phyloP scores from a whole-genome alignment of 2,888 invertebrate species.

The Galeopsomyia nigrocyanea region DNA sequence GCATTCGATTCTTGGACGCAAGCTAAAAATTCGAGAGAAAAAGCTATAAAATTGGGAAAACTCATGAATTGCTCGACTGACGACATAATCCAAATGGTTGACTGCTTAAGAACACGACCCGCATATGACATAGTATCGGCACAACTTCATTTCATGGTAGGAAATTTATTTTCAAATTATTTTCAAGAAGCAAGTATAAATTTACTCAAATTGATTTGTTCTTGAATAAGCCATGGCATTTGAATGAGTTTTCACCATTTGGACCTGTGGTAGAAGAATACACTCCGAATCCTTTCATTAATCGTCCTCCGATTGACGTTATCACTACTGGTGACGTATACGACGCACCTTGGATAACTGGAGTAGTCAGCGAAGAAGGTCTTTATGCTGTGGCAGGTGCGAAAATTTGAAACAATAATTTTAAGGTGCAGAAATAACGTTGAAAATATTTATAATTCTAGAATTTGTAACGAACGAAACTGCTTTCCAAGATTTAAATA shows the following conservation, averaged over 20 bases:
- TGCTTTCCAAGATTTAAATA: constrained; percentile 71
- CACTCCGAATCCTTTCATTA: constrained; percentile 75
- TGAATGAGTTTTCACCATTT: constrained; percentile 80
- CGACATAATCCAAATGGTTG: constrained; percentile 72
- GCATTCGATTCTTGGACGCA: constrained; percentile 72
- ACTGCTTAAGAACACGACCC: constrained; percentile 76
- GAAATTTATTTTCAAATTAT: too few species aligned
- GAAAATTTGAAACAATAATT: too few species aligned
- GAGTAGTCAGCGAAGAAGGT: constrained; percentile 78
- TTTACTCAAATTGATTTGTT: neutral
- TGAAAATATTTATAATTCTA: constrained; percentile 18
- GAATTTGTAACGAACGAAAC: constrained; percentile 59
- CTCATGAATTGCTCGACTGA: constrained; percentile 76
- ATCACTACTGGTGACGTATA: constrained; percentile 74
- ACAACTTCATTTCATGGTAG: constrained; percentile 73
- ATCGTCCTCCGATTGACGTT: constrained; percentile 76
- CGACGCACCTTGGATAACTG: constrained; percentile 79
- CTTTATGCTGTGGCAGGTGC: constrained; percentile 79
- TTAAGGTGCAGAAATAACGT: too few species aligned
- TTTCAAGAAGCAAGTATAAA: too few species aligned
- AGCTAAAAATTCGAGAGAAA: constrained; percentile 69
- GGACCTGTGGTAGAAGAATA: constrained; percentile 78
- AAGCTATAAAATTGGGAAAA: constrained; percentile 74
- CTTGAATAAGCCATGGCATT: constrained; percentile 71
- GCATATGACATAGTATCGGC: constrained; percentile 74